Percentiles rank a stretch among this genome's conserved stretches.
These are phyloP conservation scores for Labeo rohita DNA, from an alignment of 2,113 vertebrate species.

Conservation along the genomic window DNA sequence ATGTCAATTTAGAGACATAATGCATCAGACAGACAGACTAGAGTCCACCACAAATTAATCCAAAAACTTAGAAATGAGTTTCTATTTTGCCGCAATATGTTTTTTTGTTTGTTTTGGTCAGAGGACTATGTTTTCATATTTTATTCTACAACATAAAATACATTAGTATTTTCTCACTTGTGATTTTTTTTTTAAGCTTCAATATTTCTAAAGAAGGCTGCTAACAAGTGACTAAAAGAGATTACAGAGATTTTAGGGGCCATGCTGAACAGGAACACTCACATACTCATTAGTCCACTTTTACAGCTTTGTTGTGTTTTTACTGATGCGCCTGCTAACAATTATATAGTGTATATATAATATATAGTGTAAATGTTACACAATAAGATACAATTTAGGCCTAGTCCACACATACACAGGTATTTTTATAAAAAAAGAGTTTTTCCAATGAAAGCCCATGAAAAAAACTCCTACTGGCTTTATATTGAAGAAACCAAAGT, in stretches of 20 bases:
- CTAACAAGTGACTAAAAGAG: background rate
- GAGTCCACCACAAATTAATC: background rate
- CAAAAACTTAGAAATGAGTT: background rate
- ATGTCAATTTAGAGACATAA: background rate
- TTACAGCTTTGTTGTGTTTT: background rate
- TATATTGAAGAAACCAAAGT: no score
- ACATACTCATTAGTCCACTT: background rate
- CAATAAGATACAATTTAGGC: background rate
- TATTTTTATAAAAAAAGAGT: no score
- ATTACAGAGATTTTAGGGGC: background rate
- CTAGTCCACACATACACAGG: no score
- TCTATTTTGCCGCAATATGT: background rate
- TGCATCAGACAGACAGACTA: slow-evolving; percentile 2
- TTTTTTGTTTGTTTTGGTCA: no score
- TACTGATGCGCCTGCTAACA: background rate
- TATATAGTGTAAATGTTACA: background rate
- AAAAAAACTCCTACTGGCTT: no score
- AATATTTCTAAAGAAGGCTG: background rate
- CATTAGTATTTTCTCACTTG: no score
- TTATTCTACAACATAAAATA: no score
- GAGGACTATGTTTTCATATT: no score
- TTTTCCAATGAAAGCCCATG: no score
- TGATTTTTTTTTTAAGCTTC: no score
- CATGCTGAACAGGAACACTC: background rate
- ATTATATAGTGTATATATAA: background rate